A percentile compares a stretch with the other conserved stretches of the same genome.
Conservation (phyloP, 2,797 vertebrate species). For the Sparidentex hasta region DNA sequence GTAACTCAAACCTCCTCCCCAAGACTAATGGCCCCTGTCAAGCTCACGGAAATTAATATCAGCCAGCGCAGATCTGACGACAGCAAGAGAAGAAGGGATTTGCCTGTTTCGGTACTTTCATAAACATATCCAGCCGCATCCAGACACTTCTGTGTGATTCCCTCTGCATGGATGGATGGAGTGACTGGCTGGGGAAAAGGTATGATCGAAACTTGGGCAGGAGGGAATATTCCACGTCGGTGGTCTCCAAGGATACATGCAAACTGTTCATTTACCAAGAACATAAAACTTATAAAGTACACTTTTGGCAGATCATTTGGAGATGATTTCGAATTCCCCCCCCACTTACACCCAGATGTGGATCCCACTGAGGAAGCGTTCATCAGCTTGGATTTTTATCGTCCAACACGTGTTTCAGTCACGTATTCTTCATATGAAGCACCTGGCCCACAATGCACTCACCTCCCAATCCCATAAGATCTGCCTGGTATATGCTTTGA, state of each 20-base stretch:
- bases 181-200: slow-evolving; percentile 1
- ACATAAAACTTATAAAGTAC: not conserved
- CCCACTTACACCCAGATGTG: not conserved
- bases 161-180: slow-evolving; percentile 1
- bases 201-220: slow-evolving; percentile 10
- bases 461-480: slow-evolving; percentile 57
- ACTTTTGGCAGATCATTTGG: not conserved
- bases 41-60: slow-evolving; percentile 75
- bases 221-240: not conserved
- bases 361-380: not conserved
- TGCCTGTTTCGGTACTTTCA: slow-evolving; percentile 26
- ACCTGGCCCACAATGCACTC: slow-evolving; percentile 25
- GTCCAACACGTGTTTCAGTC: not conserved
- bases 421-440: slow-evolving; percentile 14
- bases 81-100: slow-evolving; percentile 37
- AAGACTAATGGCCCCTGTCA: slow-evolving; percentile 77
- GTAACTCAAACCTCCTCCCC: slow-evolving; percentile 73
- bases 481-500: slow-evolving; percentile 75
- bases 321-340: not conserved
- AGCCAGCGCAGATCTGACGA: slow-evolving; percentile 51
- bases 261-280: not conserved
- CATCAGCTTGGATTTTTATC: not conserved
- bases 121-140: slow-evolving; percentile 15
- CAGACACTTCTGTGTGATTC: slow-evolving; percentile 35
- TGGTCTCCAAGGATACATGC: not conserved